Base-by-base conservation (phyloP, 2,888 invertebrate genomes). In the Calameuta filiformis region DNA sequence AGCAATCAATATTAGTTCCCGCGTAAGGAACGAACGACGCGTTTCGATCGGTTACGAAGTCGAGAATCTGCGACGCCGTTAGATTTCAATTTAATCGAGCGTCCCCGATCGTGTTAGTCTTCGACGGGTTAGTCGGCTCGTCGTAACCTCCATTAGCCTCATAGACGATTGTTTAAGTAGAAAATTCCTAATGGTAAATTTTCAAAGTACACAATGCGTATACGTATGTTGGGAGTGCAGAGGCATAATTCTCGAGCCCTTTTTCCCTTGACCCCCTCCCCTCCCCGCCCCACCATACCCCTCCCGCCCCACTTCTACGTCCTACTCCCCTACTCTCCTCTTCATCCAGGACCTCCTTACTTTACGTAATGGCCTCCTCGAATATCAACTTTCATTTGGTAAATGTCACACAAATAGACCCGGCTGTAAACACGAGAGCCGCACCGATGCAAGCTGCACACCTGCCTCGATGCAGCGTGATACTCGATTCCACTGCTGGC, bases 361-460 rank as follows among this genome's bases (percentile, higher is more conserved):
- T 71, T 71, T 71, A 71, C 33, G 71, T 71, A 71, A 71, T 71
- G 71, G 33, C 71, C 31, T 34, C 31, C 71, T 71, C 71, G 71
- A 71, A 71, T 71, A 71, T 71, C 71, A 33, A 71, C 71, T 71
- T 71, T 71, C 71, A 71, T 71, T 71, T 71, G 31, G 71, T 71
- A 71, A 71, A 71, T 71, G 71, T 31, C 31, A 71, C 31, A 71
- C 71, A 71, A 71, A 71, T 33, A 71, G 71, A 71, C 31, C 31
- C 71, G 31, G 12, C 33, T 71, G 71, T 34, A 56, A 56, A 56
- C 56, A 56, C 56, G 56, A 56, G 56, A 23, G 71, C 31, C 0
- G 15, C 31, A 71, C 71, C 31, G 12, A 71, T 34, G 71, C 31
- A 56, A 23, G 33, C 71, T 31, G 71, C 33, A 71, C 71, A 71